phyloP scores from a whole-genome alignment of 2,888 invertebrate species.

The Orthonychiurus folsomi region DNA sequence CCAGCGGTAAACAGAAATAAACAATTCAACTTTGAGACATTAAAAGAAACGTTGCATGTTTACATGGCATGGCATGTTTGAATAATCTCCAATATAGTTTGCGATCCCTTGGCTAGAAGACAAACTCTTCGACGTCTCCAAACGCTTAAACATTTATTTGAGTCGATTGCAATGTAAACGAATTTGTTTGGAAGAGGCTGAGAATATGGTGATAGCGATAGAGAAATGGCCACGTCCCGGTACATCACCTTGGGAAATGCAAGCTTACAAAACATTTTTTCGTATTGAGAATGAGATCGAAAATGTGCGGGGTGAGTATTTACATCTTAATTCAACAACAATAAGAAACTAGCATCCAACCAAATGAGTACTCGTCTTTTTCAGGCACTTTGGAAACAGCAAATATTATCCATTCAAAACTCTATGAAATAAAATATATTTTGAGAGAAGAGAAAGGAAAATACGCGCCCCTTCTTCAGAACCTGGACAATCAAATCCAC shows the following conservation, averaged over 20 bases:
- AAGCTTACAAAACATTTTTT: conserved; percentile 23
- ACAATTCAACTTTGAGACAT: conserved; percentile 14
- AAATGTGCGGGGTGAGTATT: conserved; percentile 24
- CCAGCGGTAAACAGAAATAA: too few relatives aligned
- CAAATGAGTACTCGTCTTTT: background rate
- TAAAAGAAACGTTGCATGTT: background rate
- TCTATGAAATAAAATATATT: conserved; percentile 34
- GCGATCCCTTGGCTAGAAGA: conserved; percentile 40
- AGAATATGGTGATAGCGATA: conserved; percentile 31
- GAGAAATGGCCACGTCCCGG: conserved; percentile 36
- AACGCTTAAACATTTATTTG: conserved; percentile 33
- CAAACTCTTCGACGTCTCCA: conserved; percentile 38
- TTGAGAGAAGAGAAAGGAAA: conserved; percentile 33
- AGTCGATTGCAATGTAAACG: conserved; percentile 32
- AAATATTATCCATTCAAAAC: conserved; percentile 34
- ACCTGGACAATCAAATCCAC: conserved; percentile 29
- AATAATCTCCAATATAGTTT: conserved; percentile 7
- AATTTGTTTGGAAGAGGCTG: conserved; percentile 31
- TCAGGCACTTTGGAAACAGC: conserved; percentile 35
- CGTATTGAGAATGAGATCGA: conserved; percentile 33
- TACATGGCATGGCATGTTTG: background rate
- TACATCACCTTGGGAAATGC: conserved; percentile 34
- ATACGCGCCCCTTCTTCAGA: conserved; percentile 30
- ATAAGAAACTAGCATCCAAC: too few relatives aligned
- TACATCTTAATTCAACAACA: too few relatives aligned